Evolutionary conservation across 2,888 invertebrate genomes (phyloP), one percentile per base, ranked within the genome.

Genomic region (Gerris lacustris): DNA sequence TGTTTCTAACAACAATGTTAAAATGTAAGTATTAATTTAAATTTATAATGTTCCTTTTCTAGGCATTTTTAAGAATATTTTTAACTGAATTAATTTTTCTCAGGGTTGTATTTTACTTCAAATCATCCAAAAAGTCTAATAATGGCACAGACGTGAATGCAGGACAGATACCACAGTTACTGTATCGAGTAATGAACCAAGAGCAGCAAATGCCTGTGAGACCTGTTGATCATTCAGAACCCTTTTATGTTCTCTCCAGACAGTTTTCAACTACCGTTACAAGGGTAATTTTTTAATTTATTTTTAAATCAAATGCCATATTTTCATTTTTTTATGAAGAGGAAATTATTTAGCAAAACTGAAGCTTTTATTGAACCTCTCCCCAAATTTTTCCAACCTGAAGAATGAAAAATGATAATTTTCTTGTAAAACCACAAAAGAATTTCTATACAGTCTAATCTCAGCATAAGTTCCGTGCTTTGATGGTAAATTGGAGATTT

Each of bases 91-190:
- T n/a, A 1, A n/a, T 64, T 47, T 68, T 71, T 77, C 78, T 11
- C 77, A 86, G 86, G 80, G 89, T 95, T 6, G 86, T 92, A 5
- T 98, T 98, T 81, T 91, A 92, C 78, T 98, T 98, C 81, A 96
- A 96, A 83, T 92, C 95, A 0, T 96, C 96, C 0, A 94, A 94
- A 79, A 92, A 94, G 81, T 96, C 97, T 0, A 99, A 98, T 80
- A 99, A 98, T 80, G 98, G 98, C 43, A 98, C 98, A 0, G 97
- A 98, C 79, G 94, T 96, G 0, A 96, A 96, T 80, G 96, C 95
- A 0, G 98, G 98, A 0, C 98, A 99, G 82, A 94, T 99, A 77
- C 98, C 98, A 0, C 93, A 94, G 78, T 83, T 98, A 45, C 81
- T 91, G 9, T 91, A 90, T 80, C 86, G 89, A 76, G 83, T 88